Evolutionary conservation across 2,797 vertebrate genomes (phyloP), one percentile per base, ranked within the genome.

Genomic region (Sciaenops ocellatus): DNA sequence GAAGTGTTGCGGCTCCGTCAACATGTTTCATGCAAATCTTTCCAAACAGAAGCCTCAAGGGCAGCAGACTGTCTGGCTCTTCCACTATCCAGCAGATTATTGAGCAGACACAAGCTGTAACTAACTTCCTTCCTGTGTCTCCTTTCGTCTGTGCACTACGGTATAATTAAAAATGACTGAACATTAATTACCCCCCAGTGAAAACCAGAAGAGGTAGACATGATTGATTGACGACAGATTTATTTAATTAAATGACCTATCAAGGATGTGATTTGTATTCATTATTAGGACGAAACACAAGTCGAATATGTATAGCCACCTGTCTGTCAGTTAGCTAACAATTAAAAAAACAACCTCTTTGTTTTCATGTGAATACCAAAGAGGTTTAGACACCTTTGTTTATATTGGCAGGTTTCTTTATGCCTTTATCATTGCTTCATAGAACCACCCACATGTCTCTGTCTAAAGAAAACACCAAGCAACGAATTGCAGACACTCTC

Each of bases 51-150:
- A 66, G 65, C 73, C 82, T 73, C 6, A 10, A 50, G 80, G 84
- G 76, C 55, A 85, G 69, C 63, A 90, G 76, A 84, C 88, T 84
- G 74, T 87, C 83, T 89, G 89, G n/a, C 80, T 83, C 79, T 59
- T 52, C 26, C 6, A 28, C n/a, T 28, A n/a, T 67, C 17, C 12
- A 30, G 8, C 34, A 76, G 79, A 79, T 77, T 75, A 72, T 62
- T 48, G 0, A 59, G 55, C 69, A 57, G 44, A 59, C 41, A 67
- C 41, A 28, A 47, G 20, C 20, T 61, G n/a, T 3, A 1, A 69
- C 48, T 69, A 16, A 68, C 69, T 68, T 81, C 76, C 50, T 61
- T 12, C 13, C 34, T 18, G 20, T 63, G 72, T 67, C 48, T 52
- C 5, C 10, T 50, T 48, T 46, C 2, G 5, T 73, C 38, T 74